Base-by-base conservation (phyloP, 2,888 invertebrate genomes). In the Trachelus iudaicus region DNA sequence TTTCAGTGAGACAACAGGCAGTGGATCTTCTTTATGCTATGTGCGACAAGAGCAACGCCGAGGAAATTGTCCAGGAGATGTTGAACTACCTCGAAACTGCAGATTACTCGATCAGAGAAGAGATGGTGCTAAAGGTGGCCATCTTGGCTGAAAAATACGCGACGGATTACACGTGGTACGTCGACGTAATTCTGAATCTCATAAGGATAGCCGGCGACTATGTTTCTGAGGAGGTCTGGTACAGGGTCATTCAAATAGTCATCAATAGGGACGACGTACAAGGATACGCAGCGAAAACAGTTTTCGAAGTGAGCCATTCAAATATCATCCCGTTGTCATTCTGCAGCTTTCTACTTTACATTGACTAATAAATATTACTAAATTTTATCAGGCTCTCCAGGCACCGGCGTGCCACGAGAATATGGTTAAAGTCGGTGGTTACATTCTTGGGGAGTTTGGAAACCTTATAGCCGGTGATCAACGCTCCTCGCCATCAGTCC, bases 351-450 rank as follows among this genome's bases (percentile, higher is more conserved):
- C 34, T 75, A 35, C 75, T 76, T 76, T 77, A 37, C 31, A 56
- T 12, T 76, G 30, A 34, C 56, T 73, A 68, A 56, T 68, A 23
- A 68, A 34, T 40, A 6, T 13, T 35, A 15, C 76, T 56, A 12
- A 23, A 56, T 6, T 56, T 85, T 88, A 34, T 23, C 87, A 95
- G 94, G 98, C 98, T 79, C 93, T 99, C 77, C 99, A 99, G 93
- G 99, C 99, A 56, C 99, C 99, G 33, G 99, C 99, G 35, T 99
- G 99, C 90, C 99, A 99, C 92, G 99, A 99, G 92, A 99, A 99
- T 92, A 99, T 99, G 99, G 99, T 99, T 1, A 99, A 99, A 94
- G 99, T 99, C 77, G 99, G 99, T 81, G 99, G 99, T 77, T 99
- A 99, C 89, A 99, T 99, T 87, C 94, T 99, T 81, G 99, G 99